phyloP scores from a whole-genome alignment of 2,797 vertebrate genomes.

The Choloepus didactylus region DNA sequence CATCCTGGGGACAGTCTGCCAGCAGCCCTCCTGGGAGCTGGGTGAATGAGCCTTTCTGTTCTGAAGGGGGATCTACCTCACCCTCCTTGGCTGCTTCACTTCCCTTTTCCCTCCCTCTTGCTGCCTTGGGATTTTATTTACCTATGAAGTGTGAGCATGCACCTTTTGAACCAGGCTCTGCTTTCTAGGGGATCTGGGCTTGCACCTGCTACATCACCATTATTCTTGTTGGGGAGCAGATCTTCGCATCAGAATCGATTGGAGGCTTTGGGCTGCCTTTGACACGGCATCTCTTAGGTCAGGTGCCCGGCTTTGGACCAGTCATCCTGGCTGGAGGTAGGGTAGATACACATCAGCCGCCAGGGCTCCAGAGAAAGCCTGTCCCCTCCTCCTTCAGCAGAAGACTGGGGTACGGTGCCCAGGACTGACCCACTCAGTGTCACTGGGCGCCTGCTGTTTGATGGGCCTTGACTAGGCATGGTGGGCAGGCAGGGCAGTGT shows the following conservation, averaged over 20 bases:
- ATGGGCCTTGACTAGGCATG: neutral
- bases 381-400: neutral
- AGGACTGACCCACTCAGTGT: rapidly evolving
- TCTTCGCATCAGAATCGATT: neutral
- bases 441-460: neutral
- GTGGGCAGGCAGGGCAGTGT: neutral
- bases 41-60: neutral
- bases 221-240: neutral
- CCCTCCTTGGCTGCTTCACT: neutral
- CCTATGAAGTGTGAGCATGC: no score
- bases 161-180: neutral
- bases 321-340: neutral
- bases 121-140: neutral
- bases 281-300: neutral
- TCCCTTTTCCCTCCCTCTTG: neutral
- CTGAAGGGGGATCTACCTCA: neutral
- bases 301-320: neutral
- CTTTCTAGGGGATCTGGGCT: neutral
- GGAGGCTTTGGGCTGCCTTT: neutral
- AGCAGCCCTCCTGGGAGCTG: neutral
- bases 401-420: neutral
- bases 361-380: neutral
- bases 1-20: neutral
- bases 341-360: neutral
- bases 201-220: neutral